A percentile compares a stretch with the other conserved stretches of the same genome.
These are phyloP conservation scores for Scopus umbretta DNA, from an alignment of 2,113 vertebrate species.

Conservation along the genomic window DNA sequence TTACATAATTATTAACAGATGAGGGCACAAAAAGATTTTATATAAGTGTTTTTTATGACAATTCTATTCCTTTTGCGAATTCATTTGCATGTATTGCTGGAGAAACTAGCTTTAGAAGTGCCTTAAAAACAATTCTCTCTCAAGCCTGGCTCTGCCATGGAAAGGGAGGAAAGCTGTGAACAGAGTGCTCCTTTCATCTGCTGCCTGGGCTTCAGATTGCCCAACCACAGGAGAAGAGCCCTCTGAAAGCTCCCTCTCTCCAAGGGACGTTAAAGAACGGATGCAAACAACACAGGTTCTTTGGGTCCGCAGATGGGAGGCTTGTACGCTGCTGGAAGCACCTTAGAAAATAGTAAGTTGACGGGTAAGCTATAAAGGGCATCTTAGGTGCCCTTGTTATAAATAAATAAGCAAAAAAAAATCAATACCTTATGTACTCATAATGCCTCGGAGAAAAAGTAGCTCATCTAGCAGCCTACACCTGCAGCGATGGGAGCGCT, in stretches of 20 bases:
- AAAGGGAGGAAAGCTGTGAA: neutral
- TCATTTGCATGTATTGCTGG: neutral
- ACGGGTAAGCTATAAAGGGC: neutral
- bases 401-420: neutral
- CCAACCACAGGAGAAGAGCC: neutral
- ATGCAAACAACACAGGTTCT: neutral
- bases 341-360: neutral
- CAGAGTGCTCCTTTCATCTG: neutral
- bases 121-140: neutral
- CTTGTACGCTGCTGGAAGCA: neutral
- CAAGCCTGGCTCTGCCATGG: neutral
- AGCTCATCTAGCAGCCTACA: neutral
- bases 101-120: neutral
- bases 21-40: neutral
- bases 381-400: neutral
- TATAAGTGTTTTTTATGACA: neutral
- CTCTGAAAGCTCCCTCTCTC: neutral
- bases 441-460: rapidly evolving
- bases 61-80: neutral
- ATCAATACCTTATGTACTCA: rapidly evolving
- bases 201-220: neutral
- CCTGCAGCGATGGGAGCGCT: neutral
- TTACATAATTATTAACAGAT: slow-evolving; percentile 5
- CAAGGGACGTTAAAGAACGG: neutral
- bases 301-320: neutral